These are phyloP conservation scores for Zelostemma sp. DNA, from an alignment of 1,140 invertebrate genomes.

Conservation along the genomic window DNA sequence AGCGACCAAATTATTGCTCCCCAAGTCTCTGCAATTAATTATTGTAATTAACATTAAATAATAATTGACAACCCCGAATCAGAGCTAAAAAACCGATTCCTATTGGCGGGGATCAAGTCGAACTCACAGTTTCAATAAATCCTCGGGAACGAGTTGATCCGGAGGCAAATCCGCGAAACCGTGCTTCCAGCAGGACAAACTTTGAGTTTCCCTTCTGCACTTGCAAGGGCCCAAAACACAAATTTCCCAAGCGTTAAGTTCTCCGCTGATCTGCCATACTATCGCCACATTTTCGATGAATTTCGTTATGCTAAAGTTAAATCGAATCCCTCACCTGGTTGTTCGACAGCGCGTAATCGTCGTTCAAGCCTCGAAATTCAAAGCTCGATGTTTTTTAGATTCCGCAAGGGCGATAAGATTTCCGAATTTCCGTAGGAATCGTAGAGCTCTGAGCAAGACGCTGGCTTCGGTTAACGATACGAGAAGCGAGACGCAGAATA, in stretches of 20 bases:
- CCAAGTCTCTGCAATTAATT: constrained; percentile 75
- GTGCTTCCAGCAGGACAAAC: constrained; percentile 80
- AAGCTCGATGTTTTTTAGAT: constrained; percentile 56
- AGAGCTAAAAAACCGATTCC: too few relatives aligned
- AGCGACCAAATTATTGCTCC: constrained; percentile 78
- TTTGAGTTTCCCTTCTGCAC: constrained; percentile 75
- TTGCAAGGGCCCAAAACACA: constrained; percentile 79
- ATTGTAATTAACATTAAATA: neutral
- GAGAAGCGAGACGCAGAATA: neutral
- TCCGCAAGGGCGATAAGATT: too few relatives aligned
- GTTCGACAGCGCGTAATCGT: constrained; percentile 79
- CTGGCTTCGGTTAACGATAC: neutral
- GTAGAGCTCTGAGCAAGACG: constrained; percentile 21
- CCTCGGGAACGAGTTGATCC: constrained; percentile 77
- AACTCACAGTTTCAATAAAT: constrained; percentile 78
- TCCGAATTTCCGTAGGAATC: constrained; percentile 21
- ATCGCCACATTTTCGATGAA: constrained; percentile 7
- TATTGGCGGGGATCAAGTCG: too few relatives aligned
- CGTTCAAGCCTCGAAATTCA: constrained; percentile 72
- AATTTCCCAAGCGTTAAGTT: constrained; percentile 77
- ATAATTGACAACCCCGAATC: neutral
- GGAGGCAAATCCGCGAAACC: constrained; percentile 75
- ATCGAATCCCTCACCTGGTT: constrained; percentile 76
- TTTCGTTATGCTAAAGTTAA: too few relatives aligned
- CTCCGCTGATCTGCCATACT: constrained; percentile 78